These are phyloP conservation scores for Agriopis leucophaearia DNA, from an alignment of 2,888 invertebrate genomes.

Conservation along the genomic window DNA sequence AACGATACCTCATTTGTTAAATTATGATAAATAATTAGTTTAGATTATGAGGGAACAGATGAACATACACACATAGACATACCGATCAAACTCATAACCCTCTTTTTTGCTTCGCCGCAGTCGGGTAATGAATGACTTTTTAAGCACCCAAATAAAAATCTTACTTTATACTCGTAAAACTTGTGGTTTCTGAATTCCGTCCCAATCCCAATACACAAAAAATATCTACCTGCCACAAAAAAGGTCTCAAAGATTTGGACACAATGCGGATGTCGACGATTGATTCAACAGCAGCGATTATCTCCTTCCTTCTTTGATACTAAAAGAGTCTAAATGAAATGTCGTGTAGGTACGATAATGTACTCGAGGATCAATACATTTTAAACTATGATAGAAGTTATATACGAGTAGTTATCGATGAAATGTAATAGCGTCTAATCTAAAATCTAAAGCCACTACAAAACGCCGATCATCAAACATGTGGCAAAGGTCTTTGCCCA, in stretches of 20 bases:
- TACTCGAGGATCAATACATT: conserved; percentile 80
- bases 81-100: too few species aligned
- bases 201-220: conserved; percentile 70
- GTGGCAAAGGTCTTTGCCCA: conserved; percentile 53
- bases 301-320: conserved; percentile 62
- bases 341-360: conserved; percentile 62
- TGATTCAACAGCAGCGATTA: conserved; percentile 70
- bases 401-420: conserved; percentile 72
- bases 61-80: too few species aligned
- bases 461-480: conserved; percentile 37
- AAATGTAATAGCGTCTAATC: conserved; percentile 58
- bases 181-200: conserved; percentile 58
- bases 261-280: conserved; percentile 69
- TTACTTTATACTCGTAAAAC: neutral
- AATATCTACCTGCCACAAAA: conserved; percentile 78
- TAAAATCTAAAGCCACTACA: conserved; percentile 32
- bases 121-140: too few species aligned
- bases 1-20: too few species aligned
- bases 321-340: conserved; percentile 66
- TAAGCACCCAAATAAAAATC: too few species aligned
- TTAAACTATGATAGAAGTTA: conserved; percentile 72
- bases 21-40: too few species aligned
- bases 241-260: conserved; percentile 67
- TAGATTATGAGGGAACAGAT: too few species aligned
- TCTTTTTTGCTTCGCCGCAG: too few species aligned